Conservation (phyloP, 2,888 invertebrate genomes). For the Chaetogeoica ovagalla region DNA sequence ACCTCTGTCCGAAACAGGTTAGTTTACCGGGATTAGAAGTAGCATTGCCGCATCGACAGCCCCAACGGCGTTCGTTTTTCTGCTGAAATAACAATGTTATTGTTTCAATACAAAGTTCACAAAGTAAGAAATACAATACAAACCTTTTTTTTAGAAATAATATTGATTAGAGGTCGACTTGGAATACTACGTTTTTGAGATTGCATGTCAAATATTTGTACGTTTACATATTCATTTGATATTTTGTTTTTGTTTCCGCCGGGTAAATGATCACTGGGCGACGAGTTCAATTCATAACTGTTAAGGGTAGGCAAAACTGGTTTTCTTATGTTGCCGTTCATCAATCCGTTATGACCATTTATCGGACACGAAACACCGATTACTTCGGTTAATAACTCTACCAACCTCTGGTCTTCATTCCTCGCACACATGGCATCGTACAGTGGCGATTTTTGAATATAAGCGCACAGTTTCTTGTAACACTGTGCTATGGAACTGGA, state of each 20-base stretch:
- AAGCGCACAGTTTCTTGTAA: slow-evolving; percentile 85
- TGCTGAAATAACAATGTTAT: neutral
- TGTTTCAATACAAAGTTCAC: neutral
- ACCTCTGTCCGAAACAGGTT: slow-evolving; percentile 91
- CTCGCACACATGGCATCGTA: slow-evolving; percentile 19
- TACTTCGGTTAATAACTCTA: neutral
- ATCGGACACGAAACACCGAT: neutral
- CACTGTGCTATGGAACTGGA: slow-evolving; percentile 72
- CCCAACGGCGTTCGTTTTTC: slow-evolving; percentile 58
- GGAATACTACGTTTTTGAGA: neutral
- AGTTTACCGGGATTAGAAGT: slow-evolving; percentile 85
- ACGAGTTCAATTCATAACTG: neutral
- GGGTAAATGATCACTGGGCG: neutral
- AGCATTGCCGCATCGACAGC: slow-evolving; percentile 89
- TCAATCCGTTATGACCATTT: neutral
- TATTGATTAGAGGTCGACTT: neutral
- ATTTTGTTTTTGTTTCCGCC: neutral
- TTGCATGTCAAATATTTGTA: slow-evolving; percentile 13
- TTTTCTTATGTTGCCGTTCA: neutral
- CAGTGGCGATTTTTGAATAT: slow-evolving; percentile 62
- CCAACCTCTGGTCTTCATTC: slow-evolving; percentile 12
- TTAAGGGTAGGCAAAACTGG: neutral
- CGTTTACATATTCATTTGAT: neutral
- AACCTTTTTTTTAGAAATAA: slow-evolving; percentile 28
- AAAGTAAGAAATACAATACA: neutral